Evolutionary conservation across 2,113 vertebrate genomes (phyloP).

Genomic region (Colaptes auratus): DNA sequence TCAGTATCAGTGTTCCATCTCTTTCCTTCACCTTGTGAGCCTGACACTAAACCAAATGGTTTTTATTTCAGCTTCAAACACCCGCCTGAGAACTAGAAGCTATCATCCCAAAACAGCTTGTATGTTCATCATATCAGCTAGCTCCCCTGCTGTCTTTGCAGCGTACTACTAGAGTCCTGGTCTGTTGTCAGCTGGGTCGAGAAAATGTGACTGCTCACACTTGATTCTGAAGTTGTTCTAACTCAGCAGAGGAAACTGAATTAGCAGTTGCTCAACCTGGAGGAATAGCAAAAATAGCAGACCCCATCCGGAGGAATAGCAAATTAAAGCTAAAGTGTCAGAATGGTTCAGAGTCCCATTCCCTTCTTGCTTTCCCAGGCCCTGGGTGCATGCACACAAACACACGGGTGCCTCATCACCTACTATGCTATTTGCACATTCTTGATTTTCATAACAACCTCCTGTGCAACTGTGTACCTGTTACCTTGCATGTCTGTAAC

Average conservation of each 20-base stretch:
- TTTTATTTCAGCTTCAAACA: neutral
- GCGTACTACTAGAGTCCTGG: neutral
- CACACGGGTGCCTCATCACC: neutral
- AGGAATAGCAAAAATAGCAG: neutral
- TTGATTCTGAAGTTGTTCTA: neutral
- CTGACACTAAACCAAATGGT: neutral
- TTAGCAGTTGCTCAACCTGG: neutral
- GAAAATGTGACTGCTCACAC: neutral
- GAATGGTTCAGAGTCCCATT: neutral
- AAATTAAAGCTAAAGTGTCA: neutral
- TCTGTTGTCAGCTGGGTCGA: neutral
- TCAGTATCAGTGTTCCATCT: neutral
- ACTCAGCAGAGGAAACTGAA: neutral
- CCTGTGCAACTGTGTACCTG: neutral
- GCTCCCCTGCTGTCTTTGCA: neutral
- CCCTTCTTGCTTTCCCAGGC: neutral
- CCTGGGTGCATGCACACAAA: neutral
- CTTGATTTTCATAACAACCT: fast-evolving
- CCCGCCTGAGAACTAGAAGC: neutral
- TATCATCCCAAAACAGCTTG: neutral
- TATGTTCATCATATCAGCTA: neutral
- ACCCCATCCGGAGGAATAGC: neutral
- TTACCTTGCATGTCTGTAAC: neutral
- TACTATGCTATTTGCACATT: fast-evolving
- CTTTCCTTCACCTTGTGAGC: neutral